phyloP scores from a whole-genome alignment of 2,113 vertebrate species.

The Spea bombifrons region DNA sequence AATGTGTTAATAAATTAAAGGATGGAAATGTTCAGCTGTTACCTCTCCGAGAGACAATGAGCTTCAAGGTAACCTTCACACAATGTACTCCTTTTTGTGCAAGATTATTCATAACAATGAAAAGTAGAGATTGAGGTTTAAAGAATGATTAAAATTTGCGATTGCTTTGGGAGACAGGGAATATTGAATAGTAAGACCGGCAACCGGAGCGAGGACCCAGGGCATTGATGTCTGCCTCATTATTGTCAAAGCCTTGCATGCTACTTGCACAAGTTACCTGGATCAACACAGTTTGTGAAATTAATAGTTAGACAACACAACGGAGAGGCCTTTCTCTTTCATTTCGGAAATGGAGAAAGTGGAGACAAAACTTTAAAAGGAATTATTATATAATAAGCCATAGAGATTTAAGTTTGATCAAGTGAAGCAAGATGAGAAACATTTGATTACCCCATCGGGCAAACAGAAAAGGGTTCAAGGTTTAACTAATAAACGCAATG shows the following conservation, averaged over 20 bases:
- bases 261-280: neutral
- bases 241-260: neutral
- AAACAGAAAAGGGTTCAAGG: no score
- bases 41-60: neutral
- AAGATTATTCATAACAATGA: neutral
- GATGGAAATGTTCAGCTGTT: neutral
- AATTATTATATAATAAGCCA: no score
- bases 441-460: no score
- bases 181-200: neutral
- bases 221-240: neutral
- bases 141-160: neutral
- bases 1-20: neutral
- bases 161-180: neutral
- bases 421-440: no score
- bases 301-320: neutral
- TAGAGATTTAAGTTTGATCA: no score
- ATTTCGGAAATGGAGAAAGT: no score
- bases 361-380: no score
- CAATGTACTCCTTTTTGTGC: constrained; percentile 6
- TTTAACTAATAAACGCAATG: no score
- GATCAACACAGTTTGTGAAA: neutral
- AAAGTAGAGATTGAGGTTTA: constrained; percentile 4
- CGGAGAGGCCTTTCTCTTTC: neutral
- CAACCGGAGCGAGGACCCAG: neutral
- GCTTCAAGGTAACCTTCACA: constrained; percentile 9